Evolutionary conservation across 2,888 invertebrate genomes (phyloP), one percentile per base, ranked within the genome.

Genomic region (Agelastica alni): DNA sequence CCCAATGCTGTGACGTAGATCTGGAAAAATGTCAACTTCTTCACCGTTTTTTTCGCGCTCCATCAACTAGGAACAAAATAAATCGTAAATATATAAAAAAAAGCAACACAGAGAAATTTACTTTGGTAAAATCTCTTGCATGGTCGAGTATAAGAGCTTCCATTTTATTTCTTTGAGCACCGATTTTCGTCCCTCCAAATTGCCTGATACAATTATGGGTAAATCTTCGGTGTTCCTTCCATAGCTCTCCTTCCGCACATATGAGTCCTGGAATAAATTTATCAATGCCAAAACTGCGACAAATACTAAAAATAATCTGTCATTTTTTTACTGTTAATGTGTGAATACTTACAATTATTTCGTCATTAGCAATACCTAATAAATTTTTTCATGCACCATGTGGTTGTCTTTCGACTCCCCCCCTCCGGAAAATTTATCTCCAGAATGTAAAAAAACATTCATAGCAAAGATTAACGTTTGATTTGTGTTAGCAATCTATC

Each of bases 161-260:
- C 70, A 92, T 77, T 60, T 80, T 76, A 32, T 82, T 77, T 59
- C 80, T 76, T 43, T 82, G 82, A 9, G 78, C 67, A 36, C 85
- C 83, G 58, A 82, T 81, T 68, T 87, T 88, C 37, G 84, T 80
- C 81, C 87, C 84, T 3, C 91, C 91, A 62, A 90, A 81, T 64
- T 83, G 83, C 72, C 88, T 87, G 3, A 94, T 77, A 78, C 86
- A 88, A n/a, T 80, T 78, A 9, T 84, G 80, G 2, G 88, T 82
- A 66, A 91, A 86, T 65, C 85, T 86, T 53, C 93, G 81, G 69
- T 93, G 93, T 65, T 92, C 89, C 70, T 83, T 87, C 93, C 93
- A 94, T 12, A 88, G 75, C 2, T 81, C 81, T 1, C 92, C 93
- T 73, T 91, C 88, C 1, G 93, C 85, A 64, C 91, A 90, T 65